Evolutionary conservation across 2,888 invertebrate species (phyloP).

Genomic region (Oligia strigilis): DNA sequence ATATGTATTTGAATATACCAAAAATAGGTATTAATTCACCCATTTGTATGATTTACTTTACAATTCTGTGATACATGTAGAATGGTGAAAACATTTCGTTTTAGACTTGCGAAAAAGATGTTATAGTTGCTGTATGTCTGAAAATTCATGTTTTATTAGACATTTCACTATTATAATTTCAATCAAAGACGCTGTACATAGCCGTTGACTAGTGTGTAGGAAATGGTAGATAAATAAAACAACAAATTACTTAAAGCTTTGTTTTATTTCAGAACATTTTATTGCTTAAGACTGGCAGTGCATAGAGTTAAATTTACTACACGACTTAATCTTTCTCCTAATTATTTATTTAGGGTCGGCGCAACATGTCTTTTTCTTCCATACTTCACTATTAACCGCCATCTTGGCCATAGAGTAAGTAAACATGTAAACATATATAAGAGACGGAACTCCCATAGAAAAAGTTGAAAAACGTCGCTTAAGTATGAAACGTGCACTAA

Average conservation of each 20-base stretch:
- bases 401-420: too few species aligned
- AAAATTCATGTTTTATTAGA: slow-evolving; percentile 60
- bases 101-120: slow-evolving; percentile 43
- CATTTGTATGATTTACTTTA: slow-evolving; percentile 53
- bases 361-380: neutral
- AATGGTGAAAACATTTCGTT: slow-evolving; percentile 53
- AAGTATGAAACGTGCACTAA: too few species aligned
- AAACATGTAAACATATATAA: too few species aligned
- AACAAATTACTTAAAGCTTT: slow-evolving; percentile 62
- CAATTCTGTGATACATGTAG: slow-evolving; percentile 70
- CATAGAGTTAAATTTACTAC: neutral
- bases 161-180: slow-evolving; percentile 65
- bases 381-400: neutral
- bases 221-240: slow-evolving; percentile 81
- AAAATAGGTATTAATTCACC: slow-evolving; percentile 53
- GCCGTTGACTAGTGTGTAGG: slow-evolving; percentile 89
- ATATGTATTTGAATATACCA: slow-evolving; percentile 54
- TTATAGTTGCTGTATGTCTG: slow-evolving; percentile 49
- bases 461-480: too few species aligned
- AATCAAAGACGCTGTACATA: slow-evolving; percentile 84
- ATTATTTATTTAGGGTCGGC: neutral
- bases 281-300: neutral
- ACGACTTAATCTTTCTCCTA: neutral
- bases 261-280: slow-evolving; percentile 64
- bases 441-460: too few species aligned